Evolutionary conservation across 2,113 vertebrate species (phyloP), one percentile per base, ranked within the genome.

Genomic region (Leptodactylus fuscus): DNA sequence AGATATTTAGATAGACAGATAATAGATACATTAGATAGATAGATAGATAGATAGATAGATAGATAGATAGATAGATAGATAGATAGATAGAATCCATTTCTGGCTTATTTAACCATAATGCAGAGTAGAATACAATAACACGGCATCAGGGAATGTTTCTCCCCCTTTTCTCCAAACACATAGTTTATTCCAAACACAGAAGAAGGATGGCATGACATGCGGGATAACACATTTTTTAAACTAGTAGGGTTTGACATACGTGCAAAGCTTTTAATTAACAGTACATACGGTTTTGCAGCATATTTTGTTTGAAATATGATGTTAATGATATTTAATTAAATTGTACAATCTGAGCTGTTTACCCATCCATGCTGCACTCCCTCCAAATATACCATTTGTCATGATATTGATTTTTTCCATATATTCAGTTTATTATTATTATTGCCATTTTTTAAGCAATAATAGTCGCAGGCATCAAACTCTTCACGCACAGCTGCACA

Each of bases 301-400:
- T 80, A 80, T 80, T 80, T 80, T 80, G 53, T 44, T 60, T 80
- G 77, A 80, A 62, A 80, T 80, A 80, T 80, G 77, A 80, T 62
- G 77, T 80, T 80, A 60, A 55, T 80, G 77, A 80, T 80, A 80
- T 80, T 80, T 80, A 80, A 80, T 80, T 80, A 80, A 80, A 80
- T 60, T 60, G 77, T 60, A 62, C 77, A 80, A 80, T 55, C 55
- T 44, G 77, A 80, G 77, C 77, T 80, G 77, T 44, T 60, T 80
- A 80, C n/a, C 76, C 77, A 80, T 80, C 77, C 77, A 18, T 60
- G 53, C 55, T 60, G 53, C 53, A 18, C 55, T 80, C 38, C 77
- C 49, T 44, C 34, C 38, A 80, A 80, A 62, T 80, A 80, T 62
- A 62, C 20, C 6, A 60, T 62, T 60, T 80, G 34, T 62, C 48